Evolutionary conservation across 2,888 invertebrate genomes (phyloP).

Genomic region (Nomada ruficornis): DNA sequence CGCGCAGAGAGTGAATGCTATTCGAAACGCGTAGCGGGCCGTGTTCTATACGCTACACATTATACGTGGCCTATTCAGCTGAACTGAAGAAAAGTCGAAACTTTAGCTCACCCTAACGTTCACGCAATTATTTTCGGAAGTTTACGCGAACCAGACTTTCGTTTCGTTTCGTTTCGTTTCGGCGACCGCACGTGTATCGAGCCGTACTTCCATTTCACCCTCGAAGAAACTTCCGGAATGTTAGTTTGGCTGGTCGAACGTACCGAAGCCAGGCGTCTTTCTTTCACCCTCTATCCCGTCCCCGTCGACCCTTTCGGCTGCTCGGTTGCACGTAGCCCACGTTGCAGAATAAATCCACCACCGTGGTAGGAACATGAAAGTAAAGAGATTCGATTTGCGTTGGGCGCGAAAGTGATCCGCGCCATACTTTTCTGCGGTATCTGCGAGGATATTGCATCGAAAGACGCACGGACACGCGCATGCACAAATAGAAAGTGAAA

Average conservation of each 20-base stretch:
- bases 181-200: slow-evolving; percentile 47
- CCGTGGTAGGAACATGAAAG: slow-evolving; percentile 53
- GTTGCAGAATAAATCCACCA: slow-evolving; percentile 23
- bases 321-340: slow-evolving; percentile 5
- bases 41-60: slow-evolving; percentile 52
- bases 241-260: slow-evolving; percentile 1
- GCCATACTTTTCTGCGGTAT: slow-evolving; percentile 52
- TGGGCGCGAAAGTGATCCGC: slow-evolving; percentile 35
- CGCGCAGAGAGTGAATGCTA: slow-evolving; percentile 33
- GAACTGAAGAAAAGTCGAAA: slow-evolving; percentile 59
- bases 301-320: slow-evolving; percentile 8
- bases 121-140: slow-evolving; percentile 58
- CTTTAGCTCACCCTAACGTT: slow-evolving; percentile 33
- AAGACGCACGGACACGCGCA: slow-evolving; percentile 57
- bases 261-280: background rate
- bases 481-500: slow-evolving; percentile 66
- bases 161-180: slow-evolving; percentile 22
- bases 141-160: slow-evolving; percentile 24
- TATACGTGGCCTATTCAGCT: slow-evolving; percentile 53
- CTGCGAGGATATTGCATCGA: slow-evolving; percentile 61
- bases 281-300: background rate
- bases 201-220: slow-evolving; percentile 38
- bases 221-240: slow-evolving; percentile 51
- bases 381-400: slow-evolving; percentile 31
- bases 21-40: slow-evolving; percentile 52